phyloP scores from a whole-genome alignment of 2,888 invertebrate species.

The Drosophila pegasa region DNA sequence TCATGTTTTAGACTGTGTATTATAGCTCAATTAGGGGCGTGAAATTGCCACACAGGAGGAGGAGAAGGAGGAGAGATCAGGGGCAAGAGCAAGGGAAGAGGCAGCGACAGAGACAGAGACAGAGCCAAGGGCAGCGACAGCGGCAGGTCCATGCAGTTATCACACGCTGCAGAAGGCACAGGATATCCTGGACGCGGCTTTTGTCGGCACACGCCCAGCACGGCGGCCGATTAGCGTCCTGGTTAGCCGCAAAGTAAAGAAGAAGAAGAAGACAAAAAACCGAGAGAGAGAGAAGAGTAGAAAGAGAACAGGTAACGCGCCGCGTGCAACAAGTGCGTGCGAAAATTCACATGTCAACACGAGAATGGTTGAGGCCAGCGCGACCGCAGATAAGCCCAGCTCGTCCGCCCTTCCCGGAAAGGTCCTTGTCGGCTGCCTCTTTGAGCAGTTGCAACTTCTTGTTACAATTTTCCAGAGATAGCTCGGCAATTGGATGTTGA shows the following conservation, averaged over 20 bases:
- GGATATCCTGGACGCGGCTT: slow-evolving; percentile 44
- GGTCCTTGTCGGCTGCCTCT: slow-evolving; percentile 44
- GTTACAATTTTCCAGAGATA: slow-evolving; percentile 23
- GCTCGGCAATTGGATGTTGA: slow-evolving; percentile 12
- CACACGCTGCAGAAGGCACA: slow-evolving; percentile 26
- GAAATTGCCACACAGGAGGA: slow-evolving; percentile 15
- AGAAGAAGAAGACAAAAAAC: slow-evolving; percentile 8
- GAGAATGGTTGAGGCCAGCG: slow-evolving; percentile 28
- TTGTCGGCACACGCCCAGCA: slow-evolving; percentile 45
- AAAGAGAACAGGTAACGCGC: slow-evolving; percentile 2
- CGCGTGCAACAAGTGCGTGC: slow-evolving; percentile 52
- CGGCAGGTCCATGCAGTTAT: neutral
- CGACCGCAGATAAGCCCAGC: slow-evolving; percentile 46
- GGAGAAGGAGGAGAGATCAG: too few species aligned
- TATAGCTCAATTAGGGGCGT: slow-evolving; percentile 70
- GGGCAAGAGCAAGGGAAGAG: too few species aligned
- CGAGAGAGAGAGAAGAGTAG: slow-evolving; percentile 4
- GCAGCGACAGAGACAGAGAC: too few species aligned
- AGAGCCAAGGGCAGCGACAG: neutral
- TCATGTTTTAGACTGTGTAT: slow-evolving; percentile 20
- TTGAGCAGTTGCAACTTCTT: slow-evolving; percentile 26
- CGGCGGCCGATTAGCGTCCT: slow-evolving; percentile 42
- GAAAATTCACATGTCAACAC: slow-evolving; percentile 68
- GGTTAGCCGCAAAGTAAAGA: slow-evolving; percentile 43
- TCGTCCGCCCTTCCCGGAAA: slow-evolving; percentile 36